Evolutionary conservation across 2,888 invertebrate species (phyloP).

Genomic region (Eledone cirrhosa): DNA sequence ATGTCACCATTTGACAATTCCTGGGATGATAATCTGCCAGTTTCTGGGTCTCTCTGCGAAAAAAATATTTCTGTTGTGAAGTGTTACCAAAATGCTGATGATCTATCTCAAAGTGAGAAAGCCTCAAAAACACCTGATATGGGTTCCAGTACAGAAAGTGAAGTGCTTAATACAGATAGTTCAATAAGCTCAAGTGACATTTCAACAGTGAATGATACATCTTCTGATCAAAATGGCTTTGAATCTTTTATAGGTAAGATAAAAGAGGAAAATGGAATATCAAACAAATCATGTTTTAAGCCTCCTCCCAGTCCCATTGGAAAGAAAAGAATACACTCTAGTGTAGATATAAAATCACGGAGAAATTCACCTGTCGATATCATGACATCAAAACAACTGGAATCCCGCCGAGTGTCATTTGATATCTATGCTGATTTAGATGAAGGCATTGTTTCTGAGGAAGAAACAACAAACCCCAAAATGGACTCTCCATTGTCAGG

Average conservation of each 20-base stretch:
- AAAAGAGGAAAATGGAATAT: neutral
- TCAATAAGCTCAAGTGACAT: neutral
- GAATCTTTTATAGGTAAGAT: neutral
- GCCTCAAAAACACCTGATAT: neutral
- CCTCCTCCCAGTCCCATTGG: neutral
- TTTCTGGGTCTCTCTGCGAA: neutral
- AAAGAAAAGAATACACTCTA: neutral
- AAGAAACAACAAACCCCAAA: neutral
- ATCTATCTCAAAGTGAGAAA: neutral
- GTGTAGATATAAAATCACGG: neutral
- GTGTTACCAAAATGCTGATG: neutral
- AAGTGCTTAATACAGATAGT: neutral
- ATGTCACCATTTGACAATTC: too few relatives aligned
- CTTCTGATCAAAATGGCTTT: neutral
- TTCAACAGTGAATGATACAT: neutral
- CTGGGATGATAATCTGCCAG: too few relatives aligned
- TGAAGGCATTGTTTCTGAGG: neutral
- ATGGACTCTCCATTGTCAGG: neutral
- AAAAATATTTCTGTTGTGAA: neutral
- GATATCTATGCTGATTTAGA: slow-evolving; percentile 17
- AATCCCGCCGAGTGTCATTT: neutral
- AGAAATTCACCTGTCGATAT: neutral
- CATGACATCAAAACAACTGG: neutral
- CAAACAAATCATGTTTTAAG: neutral
- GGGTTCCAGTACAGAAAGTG: neutral